Base-by-base conservation (phyloP, 2,797 vertebrate species). In the Lindbergichthys nudifrons region DNA sequence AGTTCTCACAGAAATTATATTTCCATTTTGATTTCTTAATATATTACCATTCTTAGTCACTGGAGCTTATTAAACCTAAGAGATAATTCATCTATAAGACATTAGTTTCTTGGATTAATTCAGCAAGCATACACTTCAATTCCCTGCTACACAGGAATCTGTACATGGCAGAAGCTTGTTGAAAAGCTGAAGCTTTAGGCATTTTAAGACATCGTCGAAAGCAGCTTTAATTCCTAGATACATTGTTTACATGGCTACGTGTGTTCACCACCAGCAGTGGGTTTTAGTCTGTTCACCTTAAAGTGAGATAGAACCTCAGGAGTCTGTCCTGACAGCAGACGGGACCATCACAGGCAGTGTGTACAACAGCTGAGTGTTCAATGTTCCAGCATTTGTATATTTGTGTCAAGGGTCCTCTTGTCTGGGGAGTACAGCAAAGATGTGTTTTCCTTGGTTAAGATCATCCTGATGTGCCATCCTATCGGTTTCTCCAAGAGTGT, bases 191-290 rank as follows among this genome's bases (percentile, higher is more conserved):
- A 93, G 86, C 88, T 85, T 89, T 75, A 84, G 81, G 79, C 83
- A 72, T 81, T 92, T 88, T 88, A 91, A 87, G 90, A 93, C 87
- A 92, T 88, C 80, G 76, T 89, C 84, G 32, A 88, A 93, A 94
- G 92, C 91, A 91, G 87, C 70, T 68, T 76, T 58, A 84, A 81
- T 61, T 75, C 64, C 76, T 86, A 56, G 58, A 89, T 86, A 91
- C 80, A 89, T 88, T 60, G 71, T 86, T 79, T 86, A 89, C 91
- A 91, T 89, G 89, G 90, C 89, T 89, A 86, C 68, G 50, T 84
- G 80, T 74, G 42, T 79, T 79, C 58, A 75, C 77, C 86, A 80
- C 26, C 70, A 41, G 65, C 65, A 60, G 74, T 21, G 63, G 75
- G 13, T 70, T 70, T 19, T 10, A 54, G 81, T 88, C 77, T 6